These are phyloP conservation scores for Glaucopsyche alexis DNA, from an alignment of 2,888 invertebrate species.

Conservation along the genomic window DNA sequence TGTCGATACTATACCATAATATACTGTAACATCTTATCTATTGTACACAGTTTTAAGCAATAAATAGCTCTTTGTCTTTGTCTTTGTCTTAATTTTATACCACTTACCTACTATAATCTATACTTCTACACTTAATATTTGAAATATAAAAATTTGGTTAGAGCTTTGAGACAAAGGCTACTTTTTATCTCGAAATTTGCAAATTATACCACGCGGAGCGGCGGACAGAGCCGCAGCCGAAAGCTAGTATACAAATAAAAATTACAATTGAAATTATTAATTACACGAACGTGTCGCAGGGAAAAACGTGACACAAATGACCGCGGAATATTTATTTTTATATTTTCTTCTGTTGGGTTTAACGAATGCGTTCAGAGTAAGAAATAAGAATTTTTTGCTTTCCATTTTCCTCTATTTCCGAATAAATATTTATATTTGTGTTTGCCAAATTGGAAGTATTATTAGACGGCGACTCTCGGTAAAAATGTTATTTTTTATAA, in stretches of 20 bases:
- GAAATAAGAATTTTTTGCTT: slow-evolving; percentile 9
- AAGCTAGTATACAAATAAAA: background rate
- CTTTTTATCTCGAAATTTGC: too few relatives aligned
- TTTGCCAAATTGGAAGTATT: slow-evolving; percentile 17
- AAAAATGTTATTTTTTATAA: background rate
- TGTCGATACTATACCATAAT: too few relatives aligned
- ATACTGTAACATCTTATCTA: too few relatives aligned
- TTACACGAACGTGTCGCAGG: slow-evolving; percentile 13
- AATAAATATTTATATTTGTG: slow-evolving; percentile 17
- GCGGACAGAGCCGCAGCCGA: too few relatives aligned
- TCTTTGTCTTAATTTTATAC: too few relatives aligned
- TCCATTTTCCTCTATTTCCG: slow-evolving; percentile 9
- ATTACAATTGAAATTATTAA: slow-evolving; percentile 19
- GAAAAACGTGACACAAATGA: slow-evolving; percentile 21
- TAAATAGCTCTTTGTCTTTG: too few relatives aligned
- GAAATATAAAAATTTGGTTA: too few relatives aligned
- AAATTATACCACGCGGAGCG: too few relatives aligned
- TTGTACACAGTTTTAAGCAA: too few relatives aligned
- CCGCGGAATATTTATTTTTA: slow-evolving; percentile 9
- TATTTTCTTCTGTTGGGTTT: background rate
- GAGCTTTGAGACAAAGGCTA: too few relatives aligned
- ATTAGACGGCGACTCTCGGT: slow-evolving; percentile 6
- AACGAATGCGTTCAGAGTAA: slow-evolving; percentile 18
- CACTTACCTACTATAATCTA: too few relatives aligned
- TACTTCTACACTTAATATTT: too few relatives aligned